phyloP scores from a whole-genome alignment of 30 jellyfish, hydroid and myxozoan species.

The Hydractinia echinata region DNA sequence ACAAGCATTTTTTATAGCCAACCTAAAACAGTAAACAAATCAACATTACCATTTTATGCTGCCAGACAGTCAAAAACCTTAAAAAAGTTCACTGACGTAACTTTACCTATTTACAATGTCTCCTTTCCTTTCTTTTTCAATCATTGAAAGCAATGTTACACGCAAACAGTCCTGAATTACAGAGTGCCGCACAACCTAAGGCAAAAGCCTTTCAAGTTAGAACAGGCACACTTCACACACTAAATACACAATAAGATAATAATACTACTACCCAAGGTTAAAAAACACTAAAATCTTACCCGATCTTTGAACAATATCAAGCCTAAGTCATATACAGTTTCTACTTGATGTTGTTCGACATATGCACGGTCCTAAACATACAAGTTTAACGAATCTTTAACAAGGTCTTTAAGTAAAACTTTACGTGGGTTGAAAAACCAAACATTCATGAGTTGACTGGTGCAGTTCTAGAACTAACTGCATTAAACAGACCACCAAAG shows the following conservation, averaged over 20 bases:
- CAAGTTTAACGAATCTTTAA: no score
- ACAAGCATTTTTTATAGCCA: conserved; percentile 79
- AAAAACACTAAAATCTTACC: conserved; percentile 23
- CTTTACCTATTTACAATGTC: conserved; percentile 75
- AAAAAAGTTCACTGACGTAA: not conserved
- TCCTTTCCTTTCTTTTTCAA: conserved; percentile 87
- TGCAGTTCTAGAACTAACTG: no score
- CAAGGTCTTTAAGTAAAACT: no score
- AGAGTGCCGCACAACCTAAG: conserved; percentile 80
- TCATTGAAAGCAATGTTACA: conserved; percentile 61
- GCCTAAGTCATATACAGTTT: conserved; percentile 89
- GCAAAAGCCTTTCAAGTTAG: not conserved
- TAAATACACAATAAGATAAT: no score
- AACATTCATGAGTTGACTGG: no score
- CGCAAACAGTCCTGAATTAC: conserved; percentile 76
- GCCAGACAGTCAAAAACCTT: not conserved
- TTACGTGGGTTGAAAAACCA: no score
- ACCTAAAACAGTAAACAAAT: conserved; percentile 28
- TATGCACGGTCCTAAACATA: conserved; percentile 79
- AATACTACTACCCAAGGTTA: no score
- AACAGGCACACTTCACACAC: no score
- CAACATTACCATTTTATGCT: not conserved
- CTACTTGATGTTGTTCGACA: conserved; percentile 75
- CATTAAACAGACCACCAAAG: no score
- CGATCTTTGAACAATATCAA: conserved; percentile 68